Evolutionary conservation across 2,888 invertebrate genomes (phyloP).

Genomic region (Tubiluchus corallicola): DNA sequence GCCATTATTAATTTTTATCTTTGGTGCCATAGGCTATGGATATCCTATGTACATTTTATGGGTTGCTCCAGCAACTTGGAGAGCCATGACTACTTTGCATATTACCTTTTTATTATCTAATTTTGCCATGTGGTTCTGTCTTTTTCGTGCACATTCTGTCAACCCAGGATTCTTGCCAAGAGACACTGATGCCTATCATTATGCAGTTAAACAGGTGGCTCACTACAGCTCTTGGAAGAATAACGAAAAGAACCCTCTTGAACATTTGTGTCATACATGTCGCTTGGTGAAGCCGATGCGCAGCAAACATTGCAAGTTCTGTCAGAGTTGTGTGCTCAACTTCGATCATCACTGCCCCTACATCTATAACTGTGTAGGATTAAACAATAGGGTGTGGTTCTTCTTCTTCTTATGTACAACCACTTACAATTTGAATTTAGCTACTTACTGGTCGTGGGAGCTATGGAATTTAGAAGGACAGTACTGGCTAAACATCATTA

Average conservation of each 20-base stretch:
- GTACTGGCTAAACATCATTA: slow-evolving; percentile 63
- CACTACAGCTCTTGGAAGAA: slow-evolving; percentile 84
- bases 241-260: slow-evolving; percentile 54
- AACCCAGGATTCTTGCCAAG: slow-evolving; percentile 76
- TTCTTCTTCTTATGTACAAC: slow-evolving; percentile 68
- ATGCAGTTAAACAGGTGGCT: slow-evolving; percentile 75
- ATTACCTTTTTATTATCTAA: slow-evolving; percentile 81
- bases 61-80: slow-evolving; percentile 75
- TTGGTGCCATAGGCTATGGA: slow-evolving; percentile 70
- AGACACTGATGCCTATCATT: slow-evolving; percentile 71
- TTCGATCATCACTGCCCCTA: slow-evolving; percentile 92
- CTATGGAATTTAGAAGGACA: slow-evolving; percentile 66
- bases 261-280: slow-evolving; percentile 81
- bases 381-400: slow-evolving; percentile 82
- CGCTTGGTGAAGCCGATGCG: slow-evolving; percentile 64
- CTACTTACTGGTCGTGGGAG: no score
- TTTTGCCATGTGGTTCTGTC: slow-evolving; percentile 76
- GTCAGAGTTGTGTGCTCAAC: slow-evolving; percentile 68
- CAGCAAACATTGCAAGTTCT: slow-evolving; percentile 78
- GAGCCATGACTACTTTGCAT: slow-evolving; percentile 61
- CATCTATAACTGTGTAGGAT: slow-evolving; percentile 81
- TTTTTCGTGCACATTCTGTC: slow-evolving; percentile 67
- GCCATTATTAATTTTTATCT: slow-evolving; percentile 61
- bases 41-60: slow-evolving; percentile 81
- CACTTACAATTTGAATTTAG: no score